Conservation (phyloP, 2,888 invertebrate species). For the Barypeithes pellucidus region DNA sequence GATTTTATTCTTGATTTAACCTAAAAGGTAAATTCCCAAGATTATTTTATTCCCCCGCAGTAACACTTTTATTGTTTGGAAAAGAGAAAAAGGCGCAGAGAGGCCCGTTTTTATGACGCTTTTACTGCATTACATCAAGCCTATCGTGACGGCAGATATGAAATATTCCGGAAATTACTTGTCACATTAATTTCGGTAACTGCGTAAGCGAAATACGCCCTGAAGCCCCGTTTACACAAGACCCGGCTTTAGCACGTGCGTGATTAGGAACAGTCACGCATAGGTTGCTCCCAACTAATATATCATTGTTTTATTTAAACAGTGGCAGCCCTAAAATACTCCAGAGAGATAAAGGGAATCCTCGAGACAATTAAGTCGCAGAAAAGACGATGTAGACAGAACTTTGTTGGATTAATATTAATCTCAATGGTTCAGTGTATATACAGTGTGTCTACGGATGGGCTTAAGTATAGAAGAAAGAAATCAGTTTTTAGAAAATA, state of each 20-base stretch:
- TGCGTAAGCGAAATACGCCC: constrained; percentile 49
- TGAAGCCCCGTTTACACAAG: constrained; percentile 49
- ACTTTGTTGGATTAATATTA: no score
- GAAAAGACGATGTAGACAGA: background rate
- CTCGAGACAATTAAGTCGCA: background rate
- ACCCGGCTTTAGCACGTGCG: constrained; percentile 56
- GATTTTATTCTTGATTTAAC: constrained; percentile 14
- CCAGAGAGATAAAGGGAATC: background rate
- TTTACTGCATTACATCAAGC: constrained; percentile 40
- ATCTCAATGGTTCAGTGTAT: no score
- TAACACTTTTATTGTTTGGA: constrained; percentile 24
- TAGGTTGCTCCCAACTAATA: constrained; percentile 42
- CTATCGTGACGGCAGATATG: constrained; percentile 45
- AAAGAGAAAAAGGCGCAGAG: constrained; percentile 21
- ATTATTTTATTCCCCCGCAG: constrained; percentile 19
- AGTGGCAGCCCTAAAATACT: constrained; percentile 22
- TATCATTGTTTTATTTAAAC: constrained; percentile 45
- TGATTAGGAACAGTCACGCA: constrained; percentile 58
- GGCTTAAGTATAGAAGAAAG: no score
- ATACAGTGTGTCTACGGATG: no score
- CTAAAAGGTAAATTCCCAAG: constrained; percentile 10
- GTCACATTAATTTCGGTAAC: constrained; percentile 56
- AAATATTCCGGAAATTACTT: constrained; percentile 57
- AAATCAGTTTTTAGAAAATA: no score
- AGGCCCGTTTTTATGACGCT: constrained; percentile 38